These are phyloP conservation scores for Phylloscopus whistleri DNA, from an alignment of 2,113 vertebrate genomes.

Conservation along the genomic window DNA sequence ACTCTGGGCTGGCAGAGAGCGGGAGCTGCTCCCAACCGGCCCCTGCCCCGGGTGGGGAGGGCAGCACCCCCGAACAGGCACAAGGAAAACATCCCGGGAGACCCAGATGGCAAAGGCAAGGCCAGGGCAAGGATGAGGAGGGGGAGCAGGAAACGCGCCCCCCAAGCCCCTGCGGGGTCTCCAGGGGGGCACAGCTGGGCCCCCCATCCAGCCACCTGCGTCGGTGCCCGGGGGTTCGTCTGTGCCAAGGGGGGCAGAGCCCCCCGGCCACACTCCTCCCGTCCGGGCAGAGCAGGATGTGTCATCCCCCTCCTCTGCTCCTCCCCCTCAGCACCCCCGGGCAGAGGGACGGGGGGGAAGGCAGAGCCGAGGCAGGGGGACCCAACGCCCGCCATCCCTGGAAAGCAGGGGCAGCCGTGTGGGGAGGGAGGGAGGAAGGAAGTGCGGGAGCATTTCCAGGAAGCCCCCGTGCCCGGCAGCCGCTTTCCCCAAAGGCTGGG, in stretches of 20 bases:
- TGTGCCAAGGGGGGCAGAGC: background rate
- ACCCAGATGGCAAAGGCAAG: background rate
- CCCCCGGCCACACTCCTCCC: background rate
- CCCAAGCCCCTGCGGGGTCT: background rate
- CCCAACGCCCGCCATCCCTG: background rate
- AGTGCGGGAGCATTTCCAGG: conserved; percentile 14
- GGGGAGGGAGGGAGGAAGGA: conserved; percentile 16
- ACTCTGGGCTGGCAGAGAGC: background rate
- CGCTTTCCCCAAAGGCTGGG: background rate
- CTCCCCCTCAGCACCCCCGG: background rate
- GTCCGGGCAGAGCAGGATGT: background rate
- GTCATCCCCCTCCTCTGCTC: background rate
- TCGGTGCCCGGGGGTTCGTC: background rate
- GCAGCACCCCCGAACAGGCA: background rate
- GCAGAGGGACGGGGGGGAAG: background rate
- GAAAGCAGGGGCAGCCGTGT: conserved; percentile 14
- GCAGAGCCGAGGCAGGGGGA: background rate
- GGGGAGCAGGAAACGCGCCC: background rate
- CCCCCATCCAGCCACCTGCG: background rate
- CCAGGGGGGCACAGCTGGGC: background rate
- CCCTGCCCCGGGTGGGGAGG: background rate
- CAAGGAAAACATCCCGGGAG: background rate
- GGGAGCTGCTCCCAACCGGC: background rate
- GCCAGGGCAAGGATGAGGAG: rapidly evolving
- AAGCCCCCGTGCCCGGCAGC: background rate